A percentile compares a stretch with the other conserved stretches of the same genome.
Conservation (phyloP, 37 sponge, comb jelly and placozoan species). For the Halichondria panicea region DNA sequence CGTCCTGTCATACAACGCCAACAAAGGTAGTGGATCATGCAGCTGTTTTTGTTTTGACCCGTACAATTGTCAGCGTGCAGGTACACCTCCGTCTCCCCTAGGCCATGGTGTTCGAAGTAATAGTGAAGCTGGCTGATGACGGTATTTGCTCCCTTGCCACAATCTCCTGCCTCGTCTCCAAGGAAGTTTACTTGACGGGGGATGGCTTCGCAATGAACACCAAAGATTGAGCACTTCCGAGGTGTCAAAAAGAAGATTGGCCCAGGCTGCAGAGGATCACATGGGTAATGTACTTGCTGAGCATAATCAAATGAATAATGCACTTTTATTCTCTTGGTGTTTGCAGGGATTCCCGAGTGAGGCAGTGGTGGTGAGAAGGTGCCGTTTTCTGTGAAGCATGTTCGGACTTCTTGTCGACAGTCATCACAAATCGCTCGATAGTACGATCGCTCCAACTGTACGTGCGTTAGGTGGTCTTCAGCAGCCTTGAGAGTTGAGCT, state of each 20-base stretch:
- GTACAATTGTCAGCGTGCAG: not conserved
- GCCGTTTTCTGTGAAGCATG: constrained; percentile 5
- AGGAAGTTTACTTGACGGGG: too few relatives aligned
- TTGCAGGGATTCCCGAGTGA: not conserved
- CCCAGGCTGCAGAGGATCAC: constrained; percentile 2
- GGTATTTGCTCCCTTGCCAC: too few relatives aligned
- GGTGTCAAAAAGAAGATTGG: constrained; percentile 1
- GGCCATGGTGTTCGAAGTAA: not conserved
- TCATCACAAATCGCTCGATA: too few relatives aligned
- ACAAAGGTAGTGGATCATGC: not conserved
- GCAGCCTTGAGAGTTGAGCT: constrained; percentile 3
- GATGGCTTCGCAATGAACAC: not conserved
- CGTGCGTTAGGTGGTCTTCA: constrained; percentile 28
- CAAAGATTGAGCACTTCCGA: not conserved
- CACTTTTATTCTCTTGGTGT: not conserved
- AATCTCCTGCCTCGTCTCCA: too few relatives aligned
- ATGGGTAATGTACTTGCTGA: constrained; percentile 46
- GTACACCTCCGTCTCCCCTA: not conserved
- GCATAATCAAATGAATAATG: not conserved
- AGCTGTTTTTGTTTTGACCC: not conserved
- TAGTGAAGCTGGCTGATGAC: too few relatives aligned
- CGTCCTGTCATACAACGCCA: not conserved
- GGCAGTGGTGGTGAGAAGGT: not conserved
- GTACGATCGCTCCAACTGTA: constrained; percentile 21
- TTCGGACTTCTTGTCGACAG: too few relatives aligned